Base-by-base conservation (phyloP, 2,113 vertebrate genomes). In the Pardalotus punctatus region DNA sequence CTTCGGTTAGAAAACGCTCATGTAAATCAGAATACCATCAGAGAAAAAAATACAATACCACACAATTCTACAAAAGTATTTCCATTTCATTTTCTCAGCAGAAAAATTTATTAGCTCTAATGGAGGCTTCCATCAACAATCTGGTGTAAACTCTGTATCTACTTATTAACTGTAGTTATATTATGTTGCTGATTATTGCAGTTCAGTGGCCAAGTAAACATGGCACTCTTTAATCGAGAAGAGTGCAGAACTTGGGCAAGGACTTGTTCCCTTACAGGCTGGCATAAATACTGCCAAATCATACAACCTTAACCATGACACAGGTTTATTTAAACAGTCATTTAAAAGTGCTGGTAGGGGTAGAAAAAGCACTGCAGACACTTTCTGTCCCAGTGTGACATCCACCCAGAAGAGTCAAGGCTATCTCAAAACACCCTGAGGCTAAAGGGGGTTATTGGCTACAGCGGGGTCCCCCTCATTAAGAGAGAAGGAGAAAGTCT, bases 21-120 rank as follows among this genome's bases (percentile, higher is more conserved):
- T 80, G 85, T 94, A 96, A 94, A 83, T 83, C 91, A 81, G 88
- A 82, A 82, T 67, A 96, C n/a, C 43, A 82, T 60, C 81, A 89
- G 51, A 94, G 60, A 83, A 88, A 95, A 95, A 86, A 69, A 83
- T 47, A 90, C 21, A 29, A 61, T 70, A 77, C 67, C 57, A 71
- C 61, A 74, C 31, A 87, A 70, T 82, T 67, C 76, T 85, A 62
- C 17, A 90, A 65, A 76, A 82, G 33, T 79, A 91, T 64, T 94
- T 86, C 51, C 51, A 90, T 82, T 87, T 95, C 40, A 74, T 94
- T 96, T 96, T 86, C 82, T 45, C 76, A 86, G 70, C 42, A 51
- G 67, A 93, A 93, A 28, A 92, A 80, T 20, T 29, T 88, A 93
- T 79, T 80, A 66, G 65, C 25, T 69, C n/a, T 94, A 82, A 93